These are phyloP conservation scores for Melanophora roralis DNA, from an alignment of 2,888 invertebrate species.

Conservation along the genomic window DNA sequence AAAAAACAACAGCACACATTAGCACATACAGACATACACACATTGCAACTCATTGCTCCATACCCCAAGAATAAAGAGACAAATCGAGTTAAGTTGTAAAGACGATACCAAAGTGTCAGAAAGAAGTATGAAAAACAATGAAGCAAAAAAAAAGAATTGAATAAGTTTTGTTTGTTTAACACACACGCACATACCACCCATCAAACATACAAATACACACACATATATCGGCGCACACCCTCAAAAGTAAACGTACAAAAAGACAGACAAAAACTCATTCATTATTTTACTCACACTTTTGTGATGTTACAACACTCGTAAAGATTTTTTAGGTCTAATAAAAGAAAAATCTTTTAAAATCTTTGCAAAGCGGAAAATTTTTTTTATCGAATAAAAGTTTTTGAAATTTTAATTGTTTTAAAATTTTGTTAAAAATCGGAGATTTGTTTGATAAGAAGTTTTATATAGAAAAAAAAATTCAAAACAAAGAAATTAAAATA, in stretches of 20 bases:
- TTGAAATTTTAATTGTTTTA: too few relatives aligned
- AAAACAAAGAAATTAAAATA: too few relatives aligned
- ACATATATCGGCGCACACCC: neutral
- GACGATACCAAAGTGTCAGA: neutral
- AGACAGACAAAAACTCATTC: slow-evolving; percentile 8
- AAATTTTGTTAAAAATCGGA: too few relatives aligned
- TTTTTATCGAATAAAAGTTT: too few relatives aligned
- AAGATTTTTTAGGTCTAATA: neutral
- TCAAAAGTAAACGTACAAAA: neutral
- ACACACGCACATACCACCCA: neutral
- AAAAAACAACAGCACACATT: neutral
- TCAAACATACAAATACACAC: neutral
- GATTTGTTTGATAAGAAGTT: too few relatives aligned
- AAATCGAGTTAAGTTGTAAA: slow-evolving; percentile 43
- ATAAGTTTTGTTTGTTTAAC: slow-evolving; percentile 31
- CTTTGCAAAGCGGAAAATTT: too few relatives aligned
- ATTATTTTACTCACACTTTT: neutral
- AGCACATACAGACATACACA: too few relatives aligned
- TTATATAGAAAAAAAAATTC: too few relatives aligned
- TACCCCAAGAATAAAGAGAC: slow-evolving; percentile 12
- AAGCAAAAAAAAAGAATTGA: slow-evolving; percentile 45
- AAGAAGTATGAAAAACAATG: slow-evolving; percentile 20
- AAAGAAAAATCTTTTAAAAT: neutral
- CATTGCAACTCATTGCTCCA: too few relatives aligned
- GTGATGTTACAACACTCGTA: neutral